phyloP scores from a whole-genome alignment of 37 sponge, comb jelly and placozoan species.

The Bolinopsis microptera region DNA sequence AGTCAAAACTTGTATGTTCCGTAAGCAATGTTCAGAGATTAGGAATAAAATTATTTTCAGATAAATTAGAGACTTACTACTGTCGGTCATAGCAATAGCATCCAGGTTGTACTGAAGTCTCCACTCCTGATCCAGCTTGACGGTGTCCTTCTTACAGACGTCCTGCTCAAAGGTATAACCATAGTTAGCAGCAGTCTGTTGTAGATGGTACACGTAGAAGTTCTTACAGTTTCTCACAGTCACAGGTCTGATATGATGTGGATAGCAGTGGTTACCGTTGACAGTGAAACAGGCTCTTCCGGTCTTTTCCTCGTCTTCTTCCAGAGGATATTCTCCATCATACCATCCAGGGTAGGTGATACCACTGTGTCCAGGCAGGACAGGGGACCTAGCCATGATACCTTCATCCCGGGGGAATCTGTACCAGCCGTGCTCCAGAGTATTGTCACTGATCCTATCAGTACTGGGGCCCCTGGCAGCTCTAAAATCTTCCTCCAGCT shows the following conservation, averaged over 20 bases:
- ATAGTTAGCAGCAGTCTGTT: background rate
- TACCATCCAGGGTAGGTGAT: constrained; percentile 55
- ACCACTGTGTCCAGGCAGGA: constrained; percentile 58
- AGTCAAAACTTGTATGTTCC: no score
- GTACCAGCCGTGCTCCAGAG: constrained; percentile 49
- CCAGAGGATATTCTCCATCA: constrained; percentile 30
- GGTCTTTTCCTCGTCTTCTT: background rate
- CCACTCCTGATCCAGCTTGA: background rate
- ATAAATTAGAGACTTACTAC: background rate
- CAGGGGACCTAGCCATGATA: background rate
- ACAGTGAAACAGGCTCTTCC: constrained; percentile 33
- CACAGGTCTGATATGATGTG: background rate
- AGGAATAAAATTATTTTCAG: no score
- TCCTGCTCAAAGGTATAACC: constrained; percentile 39
- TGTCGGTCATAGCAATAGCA: background rate
- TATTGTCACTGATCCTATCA: constrained; percentile 20
- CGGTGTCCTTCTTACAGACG: background rate
- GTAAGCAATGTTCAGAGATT: no score
- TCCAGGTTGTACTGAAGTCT: background rate
- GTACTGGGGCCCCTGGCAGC: background rate
- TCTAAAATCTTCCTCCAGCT: background rate
- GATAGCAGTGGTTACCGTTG: constrained; percentile 32
- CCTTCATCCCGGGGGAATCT: constrained; percentile 21
- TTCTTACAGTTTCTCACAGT: constrained; percentile 28
- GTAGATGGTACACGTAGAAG: constrained; percentile 46